Conservation (phyloP, 2,888 invertebrate genomes). For the Phrixothrix hirtus region DNA sequence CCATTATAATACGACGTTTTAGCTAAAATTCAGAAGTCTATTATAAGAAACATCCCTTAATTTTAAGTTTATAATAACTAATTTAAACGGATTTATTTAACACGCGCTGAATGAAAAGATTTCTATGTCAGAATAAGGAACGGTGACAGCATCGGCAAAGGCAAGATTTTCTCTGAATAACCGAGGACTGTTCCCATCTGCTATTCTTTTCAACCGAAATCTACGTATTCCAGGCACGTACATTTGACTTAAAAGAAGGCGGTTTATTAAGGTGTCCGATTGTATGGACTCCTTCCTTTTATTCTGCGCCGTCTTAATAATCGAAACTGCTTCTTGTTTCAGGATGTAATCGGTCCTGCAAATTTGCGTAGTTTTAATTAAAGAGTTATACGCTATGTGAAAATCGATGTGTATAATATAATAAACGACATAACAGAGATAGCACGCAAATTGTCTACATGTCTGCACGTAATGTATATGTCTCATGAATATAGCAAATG, state of each 20-base stretch:
- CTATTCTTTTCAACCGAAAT: conserved; percentile 10
- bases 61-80: neutral
- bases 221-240: conserved; percentile 22
- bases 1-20: neutral
- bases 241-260: conserved; percentile 18
- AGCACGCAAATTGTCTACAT: conserved; percentile 9
- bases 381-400: conserved; percentile 10
- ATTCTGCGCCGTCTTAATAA: conserved; percentile 16
- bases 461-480: conserved; percentile 11
- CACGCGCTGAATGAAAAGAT: too few species aligned
- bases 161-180: conserved; percentile 11
- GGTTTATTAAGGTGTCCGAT: conserved; percentile 28
- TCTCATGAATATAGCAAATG: conserved; percentile 18
- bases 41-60: too few species aligned
- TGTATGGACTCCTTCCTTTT: conserved; percentile 19
- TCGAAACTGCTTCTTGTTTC: conserved; percentile 10
- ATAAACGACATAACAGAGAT: conserved; percentile 7
- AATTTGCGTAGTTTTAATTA: conserved; percentile 12
- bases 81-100: neutral
- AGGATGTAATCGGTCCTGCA: conserved; percentile 1
- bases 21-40: neutral
- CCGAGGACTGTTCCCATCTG: conserved; percentile 4
- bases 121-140: neutral
- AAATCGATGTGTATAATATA: neutral
- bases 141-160: neutral